Conservation (phyloP, 1,140 invertebrate genomes). For the Diorhabda elongata region DNA sequence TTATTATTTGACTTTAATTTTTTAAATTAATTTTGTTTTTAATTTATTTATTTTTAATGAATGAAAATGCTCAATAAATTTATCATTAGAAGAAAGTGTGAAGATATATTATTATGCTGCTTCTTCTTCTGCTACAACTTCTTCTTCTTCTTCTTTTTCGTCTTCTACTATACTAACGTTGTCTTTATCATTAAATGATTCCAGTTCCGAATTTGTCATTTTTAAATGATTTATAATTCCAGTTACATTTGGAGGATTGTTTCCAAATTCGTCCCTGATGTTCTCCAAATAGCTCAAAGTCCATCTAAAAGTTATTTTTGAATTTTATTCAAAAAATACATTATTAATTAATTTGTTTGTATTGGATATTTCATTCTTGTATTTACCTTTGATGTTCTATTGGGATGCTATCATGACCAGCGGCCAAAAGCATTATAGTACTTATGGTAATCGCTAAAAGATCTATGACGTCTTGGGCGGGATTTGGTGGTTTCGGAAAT, state of each 20-base stretch:
- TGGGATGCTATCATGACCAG: constrained; percentile 18
- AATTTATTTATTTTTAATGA: background rate
- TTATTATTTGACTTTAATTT: no score
- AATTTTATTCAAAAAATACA: no score
- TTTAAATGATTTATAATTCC: constrained; percentile 35
- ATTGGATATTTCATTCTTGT: background rate
- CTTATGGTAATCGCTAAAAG: constrained; percentile 33
- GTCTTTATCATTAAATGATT: constrained; percentile 2
- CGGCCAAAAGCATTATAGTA: constrained; percentile 33
- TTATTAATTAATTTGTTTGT: background rate
- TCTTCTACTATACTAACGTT: background rate
- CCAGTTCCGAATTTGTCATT: background rate
- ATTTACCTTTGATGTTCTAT: constrained; percentile 14
- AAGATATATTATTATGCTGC: background rate
- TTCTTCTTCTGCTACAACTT: background rate
- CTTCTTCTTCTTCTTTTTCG: background rate
- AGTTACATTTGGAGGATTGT: constrained; percentile 30
- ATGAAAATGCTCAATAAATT: background rate
- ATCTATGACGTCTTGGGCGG: constrained; percentile 25
- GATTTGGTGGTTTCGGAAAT: constrained; percentile 5
- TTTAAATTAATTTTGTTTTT: no score
- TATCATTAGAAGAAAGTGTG: background rate
- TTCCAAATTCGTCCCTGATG: constrained; percentile 30
- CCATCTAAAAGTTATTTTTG: constrained; percentile 21
- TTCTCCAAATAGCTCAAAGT: constrained; percentile 30